Base-by-base conservation (phyloP, 2,113 vertebrate genomes). In the Vulpes lagopus region DNA sequence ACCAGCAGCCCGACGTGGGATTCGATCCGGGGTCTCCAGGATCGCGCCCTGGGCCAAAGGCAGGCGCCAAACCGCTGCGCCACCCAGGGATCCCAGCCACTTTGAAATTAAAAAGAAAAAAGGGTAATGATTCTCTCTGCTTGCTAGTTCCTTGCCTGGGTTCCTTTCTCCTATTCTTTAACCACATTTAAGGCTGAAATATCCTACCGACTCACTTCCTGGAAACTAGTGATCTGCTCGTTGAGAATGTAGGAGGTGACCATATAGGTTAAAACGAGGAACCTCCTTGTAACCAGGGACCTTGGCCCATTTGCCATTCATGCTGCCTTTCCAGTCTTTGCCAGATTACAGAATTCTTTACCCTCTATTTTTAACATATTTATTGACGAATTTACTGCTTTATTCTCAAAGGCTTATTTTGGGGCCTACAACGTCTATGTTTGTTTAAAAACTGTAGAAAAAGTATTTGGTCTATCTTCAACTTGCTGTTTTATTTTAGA, bases 401-500 rank as follows among this genome's bases (percentile, higher is more conserved):
- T 86, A 81, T 82, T 96, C 62, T 84, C 69, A 79, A 82, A 92
- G 25, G 32, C 91, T 96, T 95, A 86, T 93, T 86, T 93, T 43
- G 8, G 60, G 35, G 3, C 55, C 82, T 79, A 73, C 17, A 94
- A 86, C 82, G 17, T 53, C 91, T 93, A 7, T 69, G 32, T 96
- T 89, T 96, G 14, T 79, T 95, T 93, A 67, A 89, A 88, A 78
- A 73, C 38, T 67, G 5, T 20, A 82, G 71, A 80, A 91, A 59
- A 69, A 62, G 20, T 73, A 94, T 89, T 89, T 92, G 19, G 6
- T 84, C 7, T 80, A 87, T 81, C 64, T 96, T 98, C 65, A 71
- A 88, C 43, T 95, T 94, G 38, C 62, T 87, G 65, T 96, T 95
- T 95, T 95, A 74, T 95, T 96, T 97, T 95, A 96, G 79, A 94